phyloP scores from a whole-genome alignment of 2,888 invertebrate genomes.

The Drosophila leonis region DNA sequence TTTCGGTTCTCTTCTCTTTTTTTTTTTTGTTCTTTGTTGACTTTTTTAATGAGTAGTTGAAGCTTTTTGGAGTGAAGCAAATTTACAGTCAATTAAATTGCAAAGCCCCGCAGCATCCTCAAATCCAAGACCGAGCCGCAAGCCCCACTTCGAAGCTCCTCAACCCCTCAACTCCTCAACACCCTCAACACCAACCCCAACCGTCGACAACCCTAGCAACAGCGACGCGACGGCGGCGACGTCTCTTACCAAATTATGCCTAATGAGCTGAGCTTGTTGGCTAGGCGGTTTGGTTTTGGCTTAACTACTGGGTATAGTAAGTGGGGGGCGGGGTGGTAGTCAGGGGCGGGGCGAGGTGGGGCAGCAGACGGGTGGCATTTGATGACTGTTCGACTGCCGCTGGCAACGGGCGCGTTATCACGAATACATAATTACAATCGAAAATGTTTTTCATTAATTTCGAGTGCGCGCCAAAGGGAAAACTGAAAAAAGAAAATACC shows the following conservation, averaged over 20 bases:
- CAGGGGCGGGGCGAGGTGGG: not conserved
- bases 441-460: slow-evolving; percentile 80
- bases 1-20: not conserved
- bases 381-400: slow-evolving; percentile 48
- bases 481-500: not conserved
- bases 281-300: not conserved
- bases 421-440: slow-evolving; percentile 79
- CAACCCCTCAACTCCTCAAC: no score
- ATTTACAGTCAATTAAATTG: slow-evolving; percentile 78
- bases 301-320: not conserved
- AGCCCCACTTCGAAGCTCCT: not conserved
- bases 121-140: not conserved
- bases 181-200: not conserved
- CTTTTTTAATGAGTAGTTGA: slow-evolving; percentile 74
- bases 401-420: slow-evolving; percentile 62
- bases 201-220: slow-evolving; percentile 12
- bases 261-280: slow-evolving; percentile 66
- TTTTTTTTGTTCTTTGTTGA: slow-evolving; percentile 10
- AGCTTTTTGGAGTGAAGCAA: slow-evolving; percentile 71
- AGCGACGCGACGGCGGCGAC: slow-evolving; percentile 25
- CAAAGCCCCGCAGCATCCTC: slow-evolving; percentile 40
- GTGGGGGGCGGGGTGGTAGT: not conserved
- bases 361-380: slow-evolving; percentile 18
- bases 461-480: slow-evolving; percentile 57
- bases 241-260: slow-evolving; percentile 65